phyloP scores from a whole-genome alignment of 1,140 invertebrate species.

The Zaprionus davidi region DNA sequence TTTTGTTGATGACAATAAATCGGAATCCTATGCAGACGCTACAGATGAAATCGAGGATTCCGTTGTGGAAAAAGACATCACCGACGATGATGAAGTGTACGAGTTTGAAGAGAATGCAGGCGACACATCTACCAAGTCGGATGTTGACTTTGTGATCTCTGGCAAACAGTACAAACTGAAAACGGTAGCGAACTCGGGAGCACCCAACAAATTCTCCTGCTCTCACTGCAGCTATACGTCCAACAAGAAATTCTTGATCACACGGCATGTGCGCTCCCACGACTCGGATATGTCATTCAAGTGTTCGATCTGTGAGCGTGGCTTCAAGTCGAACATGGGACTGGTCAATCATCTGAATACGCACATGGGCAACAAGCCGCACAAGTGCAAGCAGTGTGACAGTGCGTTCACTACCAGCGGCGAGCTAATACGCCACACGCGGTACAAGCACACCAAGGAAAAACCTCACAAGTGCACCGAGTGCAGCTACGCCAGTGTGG shows the following conservation, averaged over 20 bases:
- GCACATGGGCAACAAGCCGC: conserved; percentile 97
- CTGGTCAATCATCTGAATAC: conserved; percentile 98
- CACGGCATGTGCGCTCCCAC: conserved; percentile 97
- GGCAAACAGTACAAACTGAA: conserved; percentile 55
- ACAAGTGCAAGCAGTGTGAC: conserved; percentile 96
- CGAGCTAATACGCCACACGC: conserved; percentile 95
- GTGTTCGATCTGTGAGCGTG: conserved; percentile 95
- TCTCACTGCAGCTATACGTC: conserved; percentile 96
- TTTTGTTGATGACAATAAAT: background rate
- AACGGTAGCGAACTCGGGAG: conserved; percentile 71
- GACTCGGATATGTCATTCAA: conserved; percentile 97
- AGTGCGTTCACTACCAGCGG: conserved; percentile 98
- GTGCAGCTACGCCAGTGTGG: conserved; percentile 97
- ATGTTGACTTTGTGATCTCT: conserved; percentile 45
- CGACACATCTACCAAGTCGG: conserved; percentile 84
- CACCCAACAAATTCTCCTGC: conserved; percentile 91
- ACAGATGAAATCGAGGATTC: conserved; percentile 29
- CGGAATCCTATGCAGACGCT: conserved; percentile 23
- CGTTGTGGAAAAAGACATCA: background rate
- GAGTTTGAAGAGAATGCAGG: conserved; percentile 86
- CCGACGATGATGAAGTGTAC: conserved; percentile 57
- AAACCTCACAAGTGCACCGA: conserved; percentile 97
- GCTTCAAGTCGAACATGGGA: conserved; percentile 97
- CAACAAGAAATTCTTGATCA: conserved; percentile 94
- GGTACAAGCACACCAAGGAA: conserved; percentile 96